These are phyloP conservation scores for Eupithecia subfuscata DNA, from an alignment of 2,888 invertebrate species.

Conservation along the genomic window DNA sequence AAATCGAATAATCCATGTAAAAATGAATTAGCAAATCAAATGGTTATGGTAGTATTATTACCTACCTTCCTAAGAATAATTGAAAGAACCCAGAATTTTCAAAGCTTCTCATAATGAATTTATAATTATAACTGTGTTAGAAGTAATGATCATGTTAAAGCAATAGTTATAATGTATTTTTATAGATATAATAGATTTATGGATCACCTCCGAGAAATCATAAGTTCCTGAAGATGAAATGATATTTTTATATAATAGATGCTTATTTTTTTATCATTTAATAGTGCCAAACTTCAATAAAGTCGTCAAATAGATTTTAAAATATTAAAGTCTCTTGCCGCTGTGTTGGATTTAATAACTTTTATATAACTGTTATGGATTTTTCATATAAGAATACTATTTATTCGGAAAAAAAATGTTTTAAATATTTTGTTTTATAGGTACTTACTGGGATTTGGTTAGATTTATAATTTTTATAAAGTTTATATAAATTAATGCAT, in stretches of 20 bases:
- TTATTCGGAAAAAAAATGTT: neutral
- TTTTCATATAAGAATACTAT: neutral
- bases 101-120: neutral
- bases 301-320: neutral
- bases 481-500: neutral
- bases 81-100: neutral
- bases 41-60: neutral
- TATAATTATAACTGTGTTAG: neutral
- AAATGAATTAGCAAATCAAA: neutral
- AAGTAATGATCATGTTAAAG: neutral
- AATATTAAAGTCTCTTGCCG: conserved; percentile 15
- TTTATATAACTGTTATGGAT: neutral
- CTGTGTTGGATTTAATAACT: neutral
- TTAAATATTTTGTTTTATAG: neutral
- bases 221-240: conserved; percentile 23
- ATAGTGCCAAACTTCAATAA: neutral
- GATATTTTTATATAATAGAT: conserved; percentile 31
- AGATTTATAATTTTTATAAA: neutral
- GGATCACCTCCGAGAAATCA: neutral
- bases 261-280: conserved; percentile 1
- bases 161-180: neutral
- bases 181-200: neutral
- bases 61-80: neutral
- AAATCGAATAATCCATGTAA: neutral
- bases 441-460: neutral